A percentile compares a stretch with the other conserved stretches of the same genome.
Conservation (phyloP, 2,797 vertebrate genomes). For the Dicrostonyx torquatus region DNA sequence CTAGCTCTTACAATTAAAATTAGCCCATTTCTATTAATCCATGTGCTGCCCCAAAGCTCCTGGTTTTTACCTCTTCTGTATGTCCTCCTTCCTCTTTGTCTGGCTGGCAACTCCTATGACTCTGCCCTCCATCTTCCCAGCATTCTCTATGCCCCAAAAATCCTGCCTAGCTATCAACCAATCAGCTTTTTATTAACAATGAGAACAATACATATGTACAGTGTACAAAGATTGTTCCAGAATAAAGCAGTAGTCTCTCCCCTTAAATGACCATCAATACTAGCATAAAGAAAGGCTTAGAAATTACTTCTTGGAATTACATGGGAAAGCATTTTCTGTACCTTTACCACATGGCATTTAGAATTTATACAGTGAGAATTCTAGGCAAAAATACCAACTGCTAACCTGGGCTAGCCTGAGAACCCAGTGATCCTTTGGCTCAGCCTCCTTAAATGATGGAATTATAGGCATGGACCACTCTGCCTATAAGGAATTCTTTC, state of each 20-base stretch:
- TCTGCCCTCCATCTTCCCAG: no score
- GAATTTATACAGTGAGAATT: neutral
- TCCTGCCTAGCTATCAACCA: no score
- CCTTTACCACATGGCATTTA: neutral
- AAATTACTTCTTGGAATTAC: slow-evolving; percentile 35
- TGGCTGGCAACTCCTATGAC: no score
- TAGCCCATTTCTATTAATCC: no score
- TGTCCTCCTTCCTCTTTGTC: no score
- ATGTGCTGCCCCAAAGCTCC: no score
- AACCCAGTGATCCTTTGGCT: neutral
- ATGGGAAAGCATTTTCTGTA: neutral
- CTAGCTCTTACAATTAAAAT: no score
- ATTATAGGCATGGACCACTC: neutral
- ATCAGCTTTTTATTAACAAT: no score
- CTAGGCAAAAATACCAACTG: neutral
- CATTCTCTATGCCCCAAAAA: no score
- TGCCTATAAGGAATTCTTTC: neutral
- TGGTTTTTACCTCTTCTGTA: no score
- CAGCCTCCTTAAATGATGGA: neutral
- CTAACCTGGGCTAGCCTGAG: neutral
- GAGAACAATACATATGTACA: no score
- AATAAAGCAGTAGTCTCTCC: neutral
- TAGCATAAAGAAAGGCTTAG: neutral
- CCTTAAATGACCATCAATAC: neutral
- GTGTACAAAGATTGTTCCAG: no score